Evolutionary conservation across 2,113 vertebrate species (phyloP), one percentile per base, ranked within the genome.

Genomic region (Steatornis caripensis): DNA sequence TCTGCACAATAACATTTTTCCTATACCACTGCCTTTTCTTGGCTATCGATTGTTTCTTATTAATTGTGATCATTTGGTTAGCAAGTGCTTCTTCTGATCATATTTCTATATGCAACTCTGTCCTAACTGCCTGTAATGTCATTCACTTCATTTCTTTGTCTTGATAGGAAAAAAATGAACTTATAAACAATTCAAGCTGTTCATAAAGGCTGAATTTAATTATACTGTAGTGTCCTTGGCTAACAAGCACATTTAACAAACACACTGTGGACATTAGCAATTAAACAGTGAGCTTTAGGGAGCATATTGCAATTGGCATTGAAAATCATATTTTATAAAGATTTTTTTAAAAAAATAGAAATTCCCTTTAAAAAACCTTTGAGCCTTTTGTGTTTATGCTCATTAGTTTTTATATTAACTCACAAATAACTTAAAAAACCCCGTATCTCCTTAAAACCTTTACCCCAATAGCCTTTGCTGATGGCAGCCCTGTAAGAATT

Each of bases 121-220:
- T 74, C 34, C 29, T 84, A 77, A 84, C 22, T 70, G 46, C 21
- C 61, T 75, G 32, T 74, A 60, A 86, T 34, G 15, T 65, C 88
- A 91, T 51, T 53, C 30, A 75, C 45, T 83, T 72, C 0, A 57
- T 93, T 72, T 82, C 49, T 89, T 72, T 76, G 27, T 65, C 69
- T 55, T 66, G 39, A 80, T 14, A 87, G 32, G 36, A 72, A 85
- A 89, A 84, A 72, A 21, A 62, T 9, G 45, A 29, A 61, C 71
- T 76, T 85, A 71, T 36, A 85, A 93, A 72, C 49, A 83, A 85
- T 46, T 49, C 46, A 90, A 86, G 37, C 45, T 91, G n/a, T 55
- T 95, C 77, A 26, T 49, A 90, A 93, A 58, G n/a, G 76, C 20
- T 95, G 41, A 24, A 70, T 93, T 29, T 79, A 85, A 94, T 94